Evolutionary conservation across 2,888 invertebrate genomes (phyloP), one percentile per base, ranked within the genome.

Genomic region (Vesta saturnalis): DNA sequence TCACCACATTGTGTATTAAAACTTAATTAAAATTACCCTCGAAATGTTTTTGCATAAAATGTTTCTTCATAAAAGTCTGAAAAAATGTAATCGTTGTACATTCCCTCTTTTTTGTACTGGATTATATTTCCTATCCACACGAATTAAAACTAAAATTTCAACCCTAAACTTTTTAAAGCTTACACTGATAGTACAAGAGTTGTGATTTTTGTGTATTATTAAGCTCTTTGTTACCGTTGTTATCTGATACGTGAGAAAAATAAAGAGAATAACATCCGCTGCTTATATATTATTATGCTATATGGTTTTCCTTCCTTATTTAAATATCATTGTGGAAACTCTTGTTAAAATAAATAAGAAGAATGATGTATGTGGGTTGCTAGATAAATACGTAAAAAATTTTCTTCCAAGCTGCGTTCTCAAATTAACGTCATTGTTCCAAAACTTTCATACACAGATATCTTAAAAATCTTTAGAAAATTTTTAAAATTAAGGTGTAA

Each of bases 51-150:
- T 39, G 39, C 39, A 39, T 39, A 39, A 39, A 39, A 39, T 39
- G n/a, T 39, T 39, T 39, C 39, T n/a, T 39, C 39, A 39, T 39
- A 39, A 39, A 39, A 39, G 12, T 39, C n/a, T n/a, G 39, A 39
- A 39, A 39, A 39, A 39, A 39, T 39, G n/a, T 39, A 39, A 39
- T 39, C 39, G 39, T n/a, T 39, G 39, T n/a, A n/a, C n/a, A n/a
- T 39, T 23, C 8, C 23, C 3, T 23, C 8, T 23, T 23, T 39
- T 39, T 39, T 39, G 12, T 2, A 39, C 39, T 3, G 39, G 12
- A n/a, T 39, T 6, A n/a, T 3, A 39, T 39, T 39, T 1, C 8
- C n/a, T 39, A n/a, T 12, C 8, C 12, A n/a, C 2, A 1, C 8
- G 8, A 39, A 23, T 23, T n/a, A n/a, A n/a, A n/a, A n/a, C n/a